Conservation (phyloP, 2,113 vertebrate species). For the Trematomus loennbergii region DNA sequence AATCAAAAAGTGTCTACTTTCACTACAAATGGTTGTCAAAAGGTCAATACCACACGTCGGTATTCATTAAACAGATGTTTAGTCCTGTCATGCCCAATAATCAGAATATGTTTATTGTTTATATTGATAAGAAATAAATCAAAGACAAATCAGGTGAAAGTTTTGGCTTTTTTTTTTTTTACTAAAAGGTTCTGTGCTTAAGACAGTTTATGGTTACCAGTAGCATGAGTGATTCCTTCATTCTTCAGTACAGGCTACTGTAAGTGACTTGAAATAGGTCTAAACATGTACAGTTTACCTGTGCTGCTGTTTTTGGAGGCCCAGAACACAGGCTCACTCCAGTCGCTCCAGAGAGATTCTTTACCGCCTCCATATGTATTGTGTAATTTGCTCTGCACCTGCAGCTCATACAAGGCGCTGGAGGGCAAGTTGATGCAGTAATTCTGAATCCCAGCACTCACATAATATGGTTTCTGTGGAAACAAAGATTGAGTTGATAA, state of each 20-base stretch:
- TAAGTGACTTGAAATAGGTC: background rate
- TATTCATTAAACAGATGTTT: background rate
- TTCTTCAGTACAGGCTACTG: background rate
- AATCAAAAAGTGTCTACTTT: too few relatives aligned
- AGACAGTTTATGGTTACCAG: too few relatives aligned
- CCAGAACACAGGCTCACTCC: constrained; percentile 78
- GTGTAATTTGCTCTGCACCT: constrained; percentile 57
- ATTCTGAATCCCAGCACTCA: fast-evolving
- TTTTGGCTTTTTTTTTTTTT: background rate
- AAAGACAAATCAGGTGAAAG: background rate
- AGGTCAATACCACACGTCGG: background rate
- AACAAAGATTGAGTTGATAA: background rate
- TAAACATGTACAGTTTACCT: constrained; percentile 27
- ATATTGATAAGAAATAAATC: background rate
- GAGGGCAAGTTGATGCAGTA: constrained; percentile 70
- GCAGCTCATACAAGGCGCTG: constrained; percentile 68
- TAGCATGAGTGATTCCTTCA: too few relatives aligned
- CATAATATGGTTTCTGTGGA: constrained; percentile 18
- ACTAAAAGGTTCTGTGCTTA: too few relatives aligned
- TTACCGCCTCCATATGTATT: background rate
- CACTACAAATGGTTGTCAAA: background rate
- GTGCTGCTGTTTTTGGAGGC: constrained; percentile 56
- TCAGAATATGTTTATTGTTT: background rate
- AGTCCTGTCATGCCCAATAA: too few relatives aligned
- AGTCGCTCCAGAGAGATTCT: constrained; percentile 75